These are phyloP conservation scores for Loriculus beryllinus DNA, from an alignment of 2,797 vertebrate genomes.

Conservation along the genomic window DNA sequence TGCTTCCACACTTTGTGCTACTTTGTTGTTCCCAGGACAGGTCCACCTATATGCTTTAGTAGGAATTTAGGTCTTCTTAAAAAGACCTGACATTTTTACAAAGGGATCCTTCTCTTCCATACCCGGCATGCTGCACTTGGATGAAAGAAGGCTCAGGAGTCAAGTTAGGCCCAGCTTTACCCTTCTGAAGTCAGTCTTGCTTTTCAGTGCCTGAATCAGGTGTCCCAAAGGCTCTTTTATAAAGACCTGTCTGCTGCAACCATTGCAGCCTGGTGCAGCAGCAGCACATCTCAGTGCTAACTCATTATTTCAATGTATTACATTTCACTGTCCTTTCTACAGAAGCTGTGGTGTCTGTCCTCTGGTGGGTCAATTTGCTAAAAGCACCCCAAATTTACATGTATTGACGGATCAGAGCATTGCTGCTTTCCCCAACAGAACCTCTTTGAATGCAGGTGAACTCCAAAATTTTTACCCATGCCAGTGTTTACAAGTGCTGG, in stretches of 20 bases:
- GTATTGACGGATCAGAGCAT: not conserved
- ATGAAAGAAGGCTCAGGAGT: not conserved
- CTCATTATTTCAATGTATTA: not conserved
- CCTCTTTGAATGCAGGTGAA: not conserved
- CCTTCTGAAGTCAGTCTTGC: not conserved
- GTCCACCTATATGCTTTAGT: rapidly evolving
- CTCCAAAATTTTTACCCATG: not conserved
- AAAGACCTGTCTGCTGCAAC: not conserved
- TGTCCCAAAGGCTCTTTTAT: not conserved
- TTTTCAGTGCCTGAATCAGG: not conserved
- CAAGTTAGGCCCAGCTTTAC: not conserved
- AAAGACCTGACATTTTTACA: not conserved
- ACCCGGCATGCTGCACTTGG: not conserved
- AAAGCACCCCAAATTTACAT: not conserved
- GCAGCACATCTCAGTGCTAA: not conserved
- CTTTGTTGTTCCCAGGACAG: not conserved
- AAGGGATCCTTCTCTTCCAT: not conserved
- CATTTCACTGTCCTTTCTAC: not conserved
- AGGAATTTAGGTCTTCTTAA: not conserved
- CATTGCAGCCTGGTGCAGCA: not conserved
- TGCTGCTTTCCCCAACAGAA: not conserved
- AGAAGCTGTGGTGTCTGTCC: not conserved
- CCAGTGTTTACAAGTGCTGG: not conserved
- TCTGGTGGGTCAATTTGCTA: not conserved
- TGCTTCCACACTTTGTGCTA: not conserved